Percentiles rank a stretch among this genome's conserved stretches.
Conservation (phyloP, 1,140 invertebrate species). For the Piezodorus guildinii region DNA sequence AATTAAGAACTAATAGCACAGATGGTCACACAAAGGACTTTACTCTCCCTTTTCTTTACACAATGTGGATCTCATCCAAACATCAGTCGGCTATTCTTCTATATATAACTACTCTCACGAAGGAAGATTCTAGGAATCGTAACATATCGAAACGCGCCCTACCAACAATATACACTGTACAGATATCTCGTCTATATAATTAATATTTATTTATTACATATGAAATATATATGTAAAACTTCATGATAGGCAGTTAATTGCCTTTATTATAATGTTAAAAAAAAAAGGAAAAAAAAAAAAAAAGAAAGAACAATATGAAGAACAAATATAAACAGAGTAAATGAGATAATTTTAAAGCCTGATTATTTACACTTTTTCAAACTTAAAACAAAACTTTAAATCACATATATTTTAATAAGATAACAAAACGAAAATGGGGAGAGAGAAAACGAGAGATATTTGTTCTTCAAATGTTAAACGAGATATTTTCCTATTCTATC, state of each 20-base stretch:
- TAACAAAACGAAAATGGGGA: background rate
- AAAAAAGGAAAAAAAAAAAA: background rate
- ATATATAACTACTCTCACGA: background rate
- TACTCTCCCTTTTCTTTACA: background rate
- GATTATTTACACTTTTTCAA: background rate
- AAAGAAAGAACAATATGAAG: background rate
- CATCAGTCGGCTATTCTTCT: background rate
- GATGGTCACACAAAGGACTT: background rate
- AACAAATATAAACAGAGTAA: background rate
- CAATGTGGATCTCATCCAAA: background rate
- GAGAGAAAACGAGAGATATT: background rate
- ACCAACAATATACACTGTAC: background rate
- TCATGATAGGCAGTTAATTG: no score
- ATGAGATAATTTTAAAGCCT: background rate
- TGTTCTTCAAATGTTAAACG: conserved; percentile 1
- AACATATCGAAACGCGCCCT: background rate
- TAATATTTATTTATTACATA: no score
- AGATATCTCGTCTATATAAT: background rate
- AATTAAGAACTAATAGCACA: conserved; percentile 4
- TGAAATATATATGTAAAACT: no score
- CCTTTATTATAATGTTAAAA: no score
- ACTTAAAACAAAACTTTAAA: background rate
- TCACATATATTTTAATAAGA: background rate
- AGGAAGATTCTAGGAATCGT: background rate
- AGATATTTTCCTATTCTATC: conserved; percentile 9